Conservation (phyloP, 2,797 vertebrate genomes). For the Ptychadena robeensis region DNA sequence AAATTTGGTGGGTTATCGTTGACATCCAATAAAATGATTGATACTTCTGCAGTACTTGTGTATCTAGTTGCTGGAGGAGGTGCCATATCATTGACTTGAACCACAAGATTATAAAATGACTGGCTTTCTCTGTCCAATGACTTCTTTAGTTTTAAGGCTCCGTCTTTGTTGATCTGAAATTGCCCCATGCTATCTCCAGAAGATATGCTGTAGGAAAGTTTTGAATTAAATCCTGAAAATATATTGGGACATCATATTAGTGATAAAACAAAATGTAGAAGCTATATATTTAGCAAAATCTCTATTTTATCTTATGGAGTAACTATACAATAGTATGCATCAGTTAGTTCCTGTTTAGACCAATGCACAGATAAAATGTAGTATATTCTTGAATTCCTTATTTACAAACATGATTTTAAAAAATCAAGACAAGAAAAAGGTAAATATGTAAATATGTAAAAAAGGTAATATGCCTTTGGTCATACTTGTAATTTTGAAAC, state of each 20-base stretch:
- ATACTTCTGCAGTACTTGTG: conserved; percentile 92
- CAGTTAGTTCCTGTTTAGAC: too few species aligned
- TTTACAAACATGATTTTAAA: too few species aligned
- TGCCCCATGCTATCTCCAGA: conserved; percentile 88
- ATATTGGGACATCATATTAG: not conserved
- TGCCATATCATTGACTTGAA: conserved; percentile 89
- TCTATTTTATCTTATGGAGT: too few species aligned
- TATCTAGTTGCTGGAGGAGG: conserved; percentile 75
- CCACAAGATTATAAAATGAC: conserved; percentile 92
- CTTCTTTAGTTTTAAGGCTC: conserved; percentile 80
- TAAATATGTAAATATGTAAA: too few species aligned
- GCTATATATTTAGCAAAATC: too few species aligned
- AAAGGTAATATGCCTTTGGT: too few species aligned
- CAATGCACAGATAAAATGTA: too few species aligned
- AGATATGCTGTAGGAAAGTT: conserved; percentile 84
- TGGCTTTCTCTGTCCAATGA: conserved; percentile 89
- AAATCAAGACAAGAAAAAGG: too few species aligned
- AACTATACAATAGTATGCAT: too few species aligned
- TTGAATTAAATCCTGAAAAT: conserved; percentile 83
- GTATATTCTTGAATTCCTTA: too few species aligned
- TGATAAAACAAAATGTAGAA: not conserved
- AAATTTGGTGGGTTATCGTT: conserved; percentile 91
- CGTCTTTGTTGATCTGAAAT: conserved; percentile 79
- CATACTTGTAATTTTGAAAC: too few species aligned
- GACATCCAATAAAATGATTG: conserved; percentile 91